Conservation (phyloP, 2,113 vertebrate species). For the Cryptomyrus ogoouensis region DNA sequence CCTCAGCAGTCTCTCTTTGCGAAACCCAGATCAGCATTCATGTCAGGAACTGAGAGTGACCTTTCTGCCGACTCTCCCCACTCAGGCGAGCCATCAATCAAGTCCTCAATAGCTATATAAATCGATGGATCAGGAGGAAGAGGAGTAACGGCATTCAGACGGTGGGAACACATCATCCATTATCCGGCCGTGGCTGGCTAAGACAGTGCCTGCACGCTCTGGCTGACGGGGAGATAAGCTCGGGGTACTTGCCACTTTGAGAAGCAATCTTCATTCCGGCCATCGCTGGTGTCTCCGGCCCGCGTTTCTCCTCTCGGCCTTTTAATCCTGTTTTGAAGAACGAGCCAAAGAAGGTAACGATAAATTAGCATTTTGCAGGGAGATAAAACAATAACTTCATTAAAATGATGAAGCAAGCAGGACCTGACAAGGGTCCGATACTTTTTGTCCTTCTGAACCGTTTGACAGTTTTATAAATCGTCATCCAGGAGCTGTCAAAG, state of each 20-base stretch:
- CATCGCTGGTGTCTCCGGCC: constrained; percentile 45
- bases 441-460: not conserved
- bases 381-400: not conserved
- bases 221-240: constrained; percentile 27
- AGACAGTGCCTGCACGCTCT: not conserved
- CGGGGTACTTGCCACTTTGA: constrained; percentile 60
- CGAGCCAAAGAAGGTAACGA: constrained; percentile 3
- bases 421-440: not conserved
- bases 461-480: not conserved
- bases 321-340: constrained; percentile 42
- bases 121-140: not conserved
- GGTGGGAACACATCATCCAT: constrained; percentile 1
- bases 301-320: constrained; percentile 25
- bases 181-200: not conserved
- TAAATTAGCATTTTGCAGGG: not conserved
- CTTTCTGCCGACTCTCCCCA: not conserved
- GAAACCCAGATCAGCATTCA: not conserved
- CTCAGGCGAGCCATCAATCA: not conserved
- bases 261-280: constrained; percentile 60
- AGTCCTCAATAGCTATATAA: constrained; percentile 13
- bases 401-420: not conserved
- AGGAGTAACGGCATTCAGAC: constrained; percentile 5
- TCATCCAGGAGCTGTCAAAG: not conserved
- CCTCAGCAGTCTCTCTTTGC: not conserved
- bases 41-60: not conserved